phyloP scores from a whole-genome alignment of 2,113 vertebrate species.

The Scomber scombrus region DNA sequence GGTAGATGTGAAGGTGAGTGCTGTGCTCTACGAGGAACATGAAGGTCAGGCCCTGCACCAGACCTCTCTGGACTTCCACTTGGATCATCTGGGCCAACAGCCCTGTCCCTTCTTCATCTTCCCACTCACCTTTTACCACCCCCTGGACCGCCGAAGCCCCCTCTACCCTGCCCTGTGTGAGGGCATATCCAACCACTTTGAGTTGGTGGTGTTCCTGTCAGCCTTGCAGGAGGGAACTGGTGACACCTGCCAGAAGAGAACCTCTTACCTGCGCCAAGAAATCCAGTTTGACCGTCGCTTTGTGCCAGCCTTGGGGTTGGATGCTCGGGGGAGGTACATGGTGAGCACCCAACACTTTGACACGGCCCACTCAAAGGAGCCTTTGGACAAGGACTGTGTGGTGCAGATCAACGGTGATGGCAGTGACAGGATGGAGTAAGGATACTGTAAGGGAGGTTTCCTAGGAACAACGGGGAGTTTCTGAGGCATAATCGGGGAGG shows the following conservation, averaged over 20 bases:
- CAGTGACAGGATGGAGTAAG: conserved; percentile 80
- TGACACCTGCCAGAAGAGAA: conserved; percentile 94
- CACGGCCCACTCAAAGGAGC: conserved; percentile 86
- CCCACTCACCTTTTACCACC: conserved; percentile 93
- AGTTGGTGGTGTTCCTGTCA: conserved; percentile 94
- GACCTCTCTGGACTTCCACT: conserved; percentile 91
- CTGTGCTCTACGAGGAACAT: conserved; percentile 92
- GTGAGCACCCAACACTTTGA: conserved; percentile 93
- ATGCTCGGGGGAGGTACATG: conserved; percentile 88
- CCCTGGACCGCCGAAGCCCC: conserved; percentile 89
- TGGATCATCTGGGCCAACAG: conserved; percentile 86
- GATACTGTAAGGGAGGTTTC: not conserved
- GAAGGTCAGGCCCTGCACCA: conserved; percentile 91
- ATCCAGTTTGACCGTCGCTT: conserved; percentile 91
- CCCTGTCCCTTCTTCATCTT: conserved; percentile 95
- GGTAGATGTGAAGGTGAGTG: conserved; percentile 90
- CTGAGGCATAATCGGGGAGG: not conserved
- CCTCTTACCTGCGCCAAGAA: conserved; percentile 94
- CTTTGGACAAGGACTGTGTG: conserved; percentile 91
- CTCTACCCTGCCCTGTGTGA: conserved; percentile 88
- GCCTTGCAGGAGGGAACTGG: conserved; percentile 95
- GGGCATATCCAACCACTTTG: conserved; percentile 87
- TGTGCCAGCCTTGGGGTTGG: conserved; percentile 84
- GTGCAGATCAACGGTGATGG: conserved; percentile 92
- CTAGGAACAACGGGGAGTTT: conserved; percentile 12